Conservation (phyloP, 2,113 vertebrate genomes). For the Lepidothrix coronata region DNA sequence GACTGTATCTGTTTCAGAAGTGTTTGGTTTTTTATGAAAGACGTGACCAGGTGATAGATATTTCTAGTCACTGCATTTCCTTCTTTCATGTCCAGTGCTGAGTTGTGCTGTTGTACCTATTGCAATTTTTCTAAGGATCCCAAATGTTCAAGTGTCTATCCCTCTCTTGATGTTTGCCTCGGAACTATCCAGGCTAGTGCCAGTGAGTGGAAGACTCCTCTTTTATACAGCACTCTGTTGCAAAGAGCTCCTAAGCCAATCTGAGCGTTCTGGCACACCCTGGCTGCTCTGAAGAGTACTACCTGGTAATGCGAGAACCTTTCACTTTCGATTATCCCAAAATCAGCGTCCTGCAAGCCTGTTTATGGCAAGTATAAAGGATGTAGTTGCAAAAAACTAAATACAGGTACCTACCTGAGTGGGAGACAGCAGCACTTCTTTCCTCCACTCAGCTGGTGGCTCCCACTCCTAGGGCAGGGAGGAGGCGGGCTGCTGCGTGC, state of each 20-base stretch:
- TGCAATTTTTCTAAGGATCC: neutral
- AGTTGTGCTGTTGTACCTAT: neutral
- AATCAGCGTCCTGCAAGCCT: neutral
- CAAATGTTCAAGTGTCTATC: neutral
- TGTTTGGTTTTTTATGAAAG: neutral
- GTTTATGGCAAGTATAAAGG: neutral
- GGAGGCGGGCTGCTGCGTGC: neutral
- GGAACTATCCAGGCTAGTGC: neutral
- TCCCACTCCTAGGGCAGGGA: rapidly evolving
- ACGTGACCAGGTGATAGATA: neutral
- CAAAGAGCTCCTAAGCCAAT: neutral
- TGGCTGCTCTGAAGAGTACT: neutral
- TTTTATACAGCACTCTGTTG: neutral
- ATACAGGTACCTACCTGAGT: neutral
- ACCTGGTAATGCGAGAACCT: neutral
- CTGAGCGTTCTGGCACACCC: neutral
- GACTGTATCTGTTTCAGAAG: neutral
- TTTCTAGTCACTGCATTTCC: neutral
- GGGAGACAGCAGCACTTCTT: neutral
- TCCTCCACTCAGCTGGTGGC: rapidly evolving
- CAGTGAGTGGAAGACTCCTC: neutral
- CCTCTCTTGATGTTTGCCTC: neutral
- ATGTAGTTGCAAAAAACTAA: neutral
- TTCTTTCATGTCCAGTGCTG: neutral
- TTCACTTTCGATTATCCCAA: neutral